Evolutionary conservation across 2,797 vertebrate species (phyloP), one percentile per base, ranked within the genome.

Genomic region (Dromococcyx pavoninus): DNA sequence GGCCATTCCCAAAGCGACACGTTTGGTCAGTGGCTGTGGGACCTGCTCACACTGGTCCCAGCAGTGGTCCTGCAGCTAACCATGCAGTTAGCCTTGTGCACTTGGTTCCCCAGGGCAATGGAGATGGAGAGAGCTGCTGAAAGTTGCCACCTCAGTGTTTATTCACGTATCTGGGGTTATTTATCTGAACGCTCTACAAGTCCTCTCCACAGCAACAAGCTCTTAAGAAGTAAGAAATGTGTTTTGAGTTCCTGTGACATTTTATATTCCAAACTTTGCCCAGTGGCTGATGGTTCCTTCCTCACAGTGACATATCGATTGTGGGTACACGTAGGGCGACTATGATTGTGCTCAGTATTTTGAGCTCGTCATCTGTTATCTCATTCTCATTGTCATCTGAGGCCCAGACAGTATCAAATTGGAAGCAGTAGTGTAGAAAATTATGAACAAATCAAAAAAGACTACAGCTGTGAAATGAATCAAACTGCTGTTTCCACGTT

Each of bases 301-400:
- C 95, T 96, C 91, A 87, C 95, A 97, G 97, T 98, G 98, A 98
- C 98, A 98, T 98, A 98, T 97, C 97, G 97, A 97, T 97, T 97
- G 97, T 98, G 97, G 96, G 93, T 96, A 84, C 92, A 95, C 58
- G 93, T 97, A 95, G 96, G 96, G 97, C 41, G 95, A 96, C 93
- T 96, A 89, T 97, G 97, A 98, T 94, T 97, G 96, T 92, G 94
- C 89, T 96, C 91, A 54, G 96, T 94, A 50, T 91, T 98, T 98
- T 94, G 98, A 98, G 97, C 97, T 98, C 98, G 98, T 98, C 98
- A 98, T 98, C 98, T 97, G 96, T 97, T 97, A 97, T 97, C 97
- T 97, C 97, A 93, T 98, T 98, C 97, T 97, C 97, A 97, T 97
- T 98, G 98, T 98, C 98, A 98, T 98, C 98, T 2, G 1, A 86